phyloP scores from a whole-genome alignment of 1,140 invertebrate species.

The Phocides pigmalion region DNA sequence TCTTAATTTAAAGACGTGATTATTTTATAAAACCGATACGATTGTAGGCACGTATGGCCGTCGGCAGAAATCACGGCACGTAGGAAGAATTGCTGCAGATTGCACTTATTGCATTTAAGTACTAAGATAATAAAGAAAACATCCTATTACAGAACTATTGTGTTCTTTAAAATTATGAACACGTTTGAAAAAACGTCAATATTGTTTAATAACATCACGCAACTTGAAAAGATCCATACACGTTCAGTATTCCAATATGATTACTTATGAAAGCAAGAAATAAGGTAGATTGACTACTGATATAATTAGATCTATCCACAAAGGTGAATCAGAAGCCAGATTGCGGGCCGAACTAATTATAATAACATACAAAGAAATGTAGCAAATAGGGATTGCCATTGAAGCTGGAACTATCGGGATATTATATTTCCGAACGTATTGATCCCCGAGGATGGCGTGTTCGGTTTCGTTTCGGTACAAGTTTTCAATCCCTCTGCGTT shows the following conservation, averaged over 20 bases:
- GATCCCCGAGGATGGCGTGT: slow-evolving; percentile 74
- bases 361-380: slow-evolving; percentile 54
- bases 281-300: slow-evolving; percentile 2
- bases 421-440: slow-evolving; percentile 80
- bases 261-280: not conserved
- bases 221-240: too few species aligned
- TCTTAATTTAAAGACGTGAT: slow-evolving; percentile 28
- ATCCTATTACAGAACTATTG: not conserved
- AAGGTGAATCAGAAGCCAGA: slow-evolving; percentile 19
- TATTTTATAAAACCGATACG: slow-evolving; percentile 20
- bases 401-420: slow-evolving; percentile 65
- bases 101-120: slow-evolving; percentile 22
- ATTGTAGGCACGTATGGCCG: slow-evolving; percentile 13
- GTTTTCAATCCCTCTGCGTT: slow-evolving; percentile 80
- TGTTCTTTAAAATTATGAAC: not conserved
- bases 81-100: slow-evolving; percentile 12
- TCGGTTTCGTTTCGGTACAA: slow-evolving; percentile 77
- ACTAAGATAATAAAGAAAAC: slow-evolving; percentile 4
- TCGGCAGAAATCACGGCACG: slow-evolving; percentile 24
- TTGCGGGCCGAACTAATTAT: slow-evolving; percentile 47
- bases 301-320: slow-evolving; percentile 21
- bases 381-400: slow-evolving; percentile 51
- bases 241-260: too few species aligned
- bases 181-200: not conserved
- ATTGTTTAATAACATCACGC: too few species aligned